A percentile compares a stretch with the other conserved stretches of the same genome.
Conservation (phyloP, 2,888 invertebrate species). For the Hydraecia micacea region DNA sequence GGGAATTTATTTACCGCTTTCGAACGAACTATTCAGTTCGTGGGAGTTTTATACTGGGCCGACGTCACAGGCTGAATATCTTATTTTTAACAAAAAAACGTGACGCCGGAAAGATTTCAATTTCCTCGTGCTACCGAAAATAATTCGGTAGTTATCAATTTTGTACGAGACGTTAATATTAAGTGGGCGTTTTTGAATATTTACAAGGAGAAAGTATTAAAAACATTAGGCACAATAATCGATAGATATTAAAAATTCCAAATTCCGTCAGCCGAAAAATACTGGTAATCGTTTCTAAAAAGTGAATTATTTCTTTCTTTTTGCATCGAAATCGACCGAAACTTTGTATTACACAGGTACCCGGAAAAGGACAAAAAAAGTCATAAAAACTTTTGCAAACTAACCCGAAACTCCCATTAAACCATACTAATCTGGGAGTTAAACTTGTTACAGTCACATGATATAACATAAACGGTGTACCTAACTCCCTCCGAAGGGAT, state of each 20-base stretch:
- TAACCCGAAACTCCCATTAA: constrained; percentile 56
- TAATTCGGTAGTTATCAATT: constrained; percentile 51
- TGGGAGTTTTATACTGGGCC: constrained; percentile 48
- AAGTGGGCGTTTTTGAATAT: constrained; percentile 16
- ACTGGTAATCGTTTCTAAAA: neutral
- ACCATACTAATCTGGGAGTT: constrained; percentile 55
- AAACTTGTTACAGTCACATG: constrained; percentile 50
- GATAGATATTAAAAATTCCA: neutral
- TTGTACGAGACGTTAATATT: constrained; percentile 33
- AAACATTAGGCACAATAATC: neutral
- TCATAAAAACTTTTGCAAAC: constrained; percentile 59
- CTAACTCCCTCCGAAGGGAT: constrained; percentile 4
- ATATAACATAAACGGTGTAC: constrained; percentile 33
- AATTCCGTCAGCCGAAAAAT: neutral
- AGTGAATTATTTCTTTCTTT: neutral
- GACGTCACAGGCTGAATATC: constrained; percentile 52
- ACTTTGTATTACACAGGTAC: constrained; percentile 39
- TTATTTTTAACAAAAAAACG: constrained; percentile 54
- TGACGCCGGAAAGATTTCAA: constrained; percentile 54
- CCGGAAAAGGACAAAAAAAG: constrained; percentile 53
- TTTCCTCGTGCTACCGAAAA: constrained; percentile 40
- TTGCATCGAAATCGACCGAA: constrained; percentile 5
- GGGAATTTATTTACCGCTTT: constrained; percentile 70
- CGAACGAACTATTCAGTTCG: constrained; percentile 65
- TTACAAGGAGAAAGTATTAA: constrained; percentile 7